These are phyloP conservation scores for Tetramorium alpestre DNA, from an alignment of 1,140 invertebrate genomes.

Conservation along the genomic window DNA sequence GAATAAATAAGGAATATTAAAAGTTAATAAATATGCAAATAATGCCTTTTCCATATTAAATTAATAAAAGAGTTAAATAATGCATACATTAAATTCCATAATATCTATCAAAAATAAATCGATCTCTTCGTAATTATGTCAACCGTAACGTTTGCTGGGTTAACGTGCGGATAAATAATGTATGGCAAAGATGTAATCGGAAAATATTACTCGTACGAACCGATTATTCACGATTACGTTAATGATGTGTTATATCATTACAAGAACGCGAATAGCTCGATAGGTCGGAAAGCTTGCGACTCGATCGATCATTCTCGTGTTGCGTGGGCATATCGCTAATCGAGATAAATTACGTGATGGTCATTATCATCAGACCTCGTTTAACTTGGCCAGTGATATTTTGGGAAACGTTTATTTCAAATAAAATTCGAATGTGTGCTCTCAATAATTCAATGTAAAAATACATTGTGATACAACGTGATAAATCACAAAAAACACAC, in stretches of 20 bases:
- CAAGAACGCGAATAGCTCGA: constrained; percentile 43
- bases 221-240: constrained; percentile 76
- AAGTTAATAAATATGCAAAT: not conserved
- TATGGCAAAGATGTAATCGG: constrained; percentile 48
- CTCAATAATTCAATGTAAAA: constrained; percentile 29
- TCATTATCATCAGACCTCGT: constrained; percentile 62
- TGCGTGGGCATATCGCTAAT: constrained; percentile 68
- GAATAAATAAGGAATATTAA: not conserved
- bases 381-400: constrained; percentile 68
- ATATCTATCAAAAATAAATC: constrained; percentile 17
- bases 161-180: constrained; percentile 27
- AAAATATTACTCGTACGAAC: constrained; percentile 63
- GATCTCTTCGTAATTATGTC: constrained; percentile 47
- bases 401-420: constrained; percentile 40
- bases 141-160: constrained; percentile 31
- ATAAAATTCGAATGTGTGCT: constrained; percentile 19
- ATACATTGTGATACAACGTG: constrained; percentile 26
- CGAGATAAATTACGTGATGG: constrained; percentile 68
- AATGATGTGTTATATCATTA: constrained; percentile 73
- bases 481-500: constrained; percentile 30
- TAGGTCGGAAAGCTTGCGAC: constrained; percentile 70
- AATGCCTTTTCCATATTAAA: not conserved
- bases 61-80: constrained; percentile 34
- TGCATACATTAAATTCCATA: not conserved
- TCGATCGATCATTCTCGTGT: constrained; percentile 74